Evolutionary conservation across 2,797 vertebrate genomes (phyloP).

Genomic region (Anableps anableps): DNA sequence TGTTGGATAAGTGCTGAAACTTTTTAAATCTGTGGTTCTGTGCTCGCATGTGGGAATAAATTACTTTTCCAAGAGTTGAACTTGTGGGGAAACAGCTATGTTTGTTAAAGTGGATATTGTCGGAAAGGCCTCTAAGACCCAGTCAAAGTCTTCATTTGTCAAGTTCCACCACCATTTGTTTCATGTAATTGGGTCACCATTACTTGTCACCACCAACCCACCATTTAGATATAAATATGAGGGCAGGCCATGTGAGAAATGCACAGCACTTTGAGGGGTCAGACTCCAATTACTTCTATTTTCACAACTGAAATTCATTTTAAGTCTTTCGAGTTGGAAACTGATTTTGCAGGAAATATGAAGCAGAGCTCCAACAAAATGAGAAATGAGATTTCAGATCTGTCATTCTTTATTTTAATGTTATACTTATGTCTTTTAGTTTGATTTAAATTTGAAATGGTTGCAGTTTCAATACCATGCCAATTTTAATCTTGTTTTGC

Average conservation of each 20-base stretch:
- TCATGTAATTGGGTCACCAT: slow-evolving; percentile 51
- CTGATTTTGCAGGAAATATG: background rate
- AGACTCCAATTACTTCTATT: slow-evolving; percentile 10
- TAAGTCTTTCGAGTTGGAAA: slow-evolving; percentile 7
- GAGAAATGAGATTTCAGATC: slow-evolving; percentile 11
- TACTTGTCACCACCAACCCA: slow-evolving; percentile 38
- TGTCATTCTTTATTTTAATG: slow-evolving; percentile 7
- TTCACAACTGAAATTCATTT: slow-evolving; percentile 7
- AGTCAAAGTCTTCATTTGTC: slow-evolving; percentile 64
- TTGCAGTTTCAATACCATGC: background rate
- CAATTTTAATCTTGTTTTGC: slow-evolving; percentile 26
- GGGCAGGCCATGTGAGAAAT: slow-evolving; percentile 16
- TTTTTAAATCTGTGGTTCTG: slow-evolving; percentile 70
- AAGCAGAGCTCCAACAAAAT: slow-evolving; percentile 4
- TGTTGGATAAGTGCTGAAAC: slow-evolving; percentile 69
- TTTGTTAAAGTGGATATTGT: slow-evolving; percentile 53
- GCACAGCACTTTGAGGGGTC: slow-evolving; percentile 26
- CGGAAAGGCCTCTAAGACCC: slow-evolving; percentile 53
- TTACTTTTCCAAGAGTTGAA: slow-evolving; percentile 67
- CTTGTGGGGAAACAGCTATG: slow-evolving; percentile 49
- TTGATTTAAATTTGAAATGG: slow-evolving; percentile 18
- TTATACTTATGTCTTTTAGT: background rate
- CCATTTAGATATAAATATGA: slow-evolving; percentile 64
- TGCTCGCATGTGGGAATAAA: slow-evolving; percentile 70
- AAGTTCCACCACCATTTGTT: slow-evolving; percentile 43